Percentiles rank a stretch among this genome's conserved stretches.
These are phyloP conservation scores for Machimus rusticus DNA, from an alignment of 2,888 invertebrate species.

Conservation along the genomic window DNA sequence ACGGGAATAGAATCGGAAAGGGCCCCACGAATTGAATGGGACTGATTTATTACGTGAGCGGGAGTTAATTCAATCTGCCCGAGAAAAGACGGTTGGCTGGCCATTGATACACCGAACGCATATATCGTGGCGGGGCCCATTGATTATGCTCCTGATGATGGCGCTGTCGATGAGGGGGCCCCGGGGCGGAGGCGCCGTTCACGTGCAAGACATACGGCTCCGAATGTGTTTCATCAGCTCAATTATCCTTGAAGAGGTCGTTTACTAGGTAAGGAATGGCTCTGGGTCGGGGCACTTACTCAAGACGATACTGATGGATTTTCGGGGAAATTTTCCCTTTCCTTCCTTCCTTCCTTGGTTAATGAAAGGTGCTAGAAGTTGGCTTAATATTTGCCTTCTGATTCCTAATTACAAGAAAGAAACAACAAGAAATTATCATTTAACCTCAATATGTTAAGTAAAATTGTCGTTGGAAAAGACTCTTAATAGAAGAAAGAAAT, in stretches of 20 bases:
- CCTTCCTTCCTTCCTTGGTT: not conserved
- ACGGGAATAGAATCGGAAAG: not conserved
- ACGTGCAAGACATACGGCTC: not conserved
- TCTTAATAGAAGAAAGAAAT: not conserved
- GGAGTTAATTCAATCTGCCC: not conserved
- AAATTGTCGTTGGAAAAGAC: not conserved
- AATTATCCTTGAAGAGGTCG: not conserved
- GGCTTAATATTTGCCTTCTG: not conserved
- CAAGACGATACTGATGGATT: not conserved
- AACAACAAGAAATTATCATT: not conserved
- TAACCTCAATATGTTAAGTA: not conserved
- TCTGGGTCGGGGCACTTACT: not conserved
- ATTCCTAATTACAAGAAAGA: not conserved
- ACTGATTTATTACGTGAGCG: conserved; percentile 26
- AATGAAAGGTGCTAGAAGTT: not conserved
- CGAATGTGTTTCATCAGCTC: not conserved
- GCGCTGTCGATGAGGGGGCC: not conserved
- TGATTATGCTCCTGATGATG: not conserved
- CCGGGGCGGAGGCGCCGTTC: not conserved
- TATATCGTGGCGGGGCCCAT: not conserved
- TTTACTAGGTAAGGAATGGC: not conserved
- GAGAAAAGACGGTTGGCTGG: not conserved
- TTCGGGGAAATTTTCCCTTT: not conserved
- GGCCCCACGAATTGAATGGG: not conserved
- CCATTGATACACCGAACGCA: not conserved